Conservation (phyloP, 2,797 vertebrate genomes). For the Hapalemur alaotrensis region DNA sequence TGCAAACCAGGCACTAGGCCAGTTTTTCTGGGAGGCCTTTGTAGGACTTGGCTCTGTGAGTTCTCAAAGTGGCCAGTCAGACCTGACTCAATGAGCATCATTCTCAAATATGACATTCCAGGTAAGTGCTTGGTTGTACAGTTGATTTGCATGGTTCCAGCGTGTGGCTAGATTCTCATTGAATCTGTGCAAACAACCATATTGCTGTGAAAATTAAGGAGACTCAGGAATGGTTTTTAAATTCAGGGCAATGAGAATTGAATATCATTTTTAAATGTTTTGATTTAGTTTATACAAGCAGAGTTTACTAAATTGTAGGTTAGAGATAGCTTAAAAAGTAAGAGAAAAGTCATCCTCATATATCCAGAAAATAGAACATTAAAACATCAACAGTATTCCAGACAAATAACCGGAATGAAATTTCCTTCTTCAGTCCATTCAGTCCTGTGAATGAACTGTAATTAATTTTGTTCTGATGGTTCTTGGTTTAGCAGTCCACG, state of each 20-base stretch:
- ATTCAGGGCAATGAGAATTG: neutral
- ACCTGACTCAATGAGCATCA: neutral
- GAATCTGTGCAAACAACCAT: neutral
- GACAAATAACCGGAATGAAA: neutral
- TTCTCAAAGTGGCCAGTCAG: neutral
- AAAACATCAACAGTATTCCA: neutral
- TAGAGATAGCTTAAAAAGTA: slow-evolving; percentile 31
- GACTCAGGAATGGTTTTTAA: neutral
- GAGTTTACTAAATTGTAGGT: slow-evolving; percentile 1
- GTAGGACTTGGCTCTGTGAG: neutral
- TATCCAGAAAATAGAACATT: neutral
- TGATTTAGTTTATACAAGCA: slow-evolving; percentile 25
- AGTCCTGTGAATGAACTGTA: neutral
- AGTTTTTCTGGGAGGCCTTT: neutral
- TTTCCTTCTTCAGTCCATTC: neutral
- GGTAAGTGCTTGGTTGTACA: neutral
- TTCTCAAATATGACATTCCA: neutral
- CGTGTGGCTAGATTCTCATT: neutral
- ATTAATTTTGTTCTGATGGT: neutral
- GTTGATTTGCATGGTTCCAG: neutral
- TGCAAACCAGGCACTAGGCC: neutral
- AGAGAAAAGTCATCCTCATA: neutral
- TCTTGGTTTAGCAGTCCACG: neutral
- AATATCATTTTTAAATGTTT: slow-evolving; percentile 46
- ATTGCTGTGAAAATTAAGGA: slow-evolving; percentile 9